Conservation (phyloP, 1,140 invertebrate species). For the Acromyrmex echinatior region DNA sequence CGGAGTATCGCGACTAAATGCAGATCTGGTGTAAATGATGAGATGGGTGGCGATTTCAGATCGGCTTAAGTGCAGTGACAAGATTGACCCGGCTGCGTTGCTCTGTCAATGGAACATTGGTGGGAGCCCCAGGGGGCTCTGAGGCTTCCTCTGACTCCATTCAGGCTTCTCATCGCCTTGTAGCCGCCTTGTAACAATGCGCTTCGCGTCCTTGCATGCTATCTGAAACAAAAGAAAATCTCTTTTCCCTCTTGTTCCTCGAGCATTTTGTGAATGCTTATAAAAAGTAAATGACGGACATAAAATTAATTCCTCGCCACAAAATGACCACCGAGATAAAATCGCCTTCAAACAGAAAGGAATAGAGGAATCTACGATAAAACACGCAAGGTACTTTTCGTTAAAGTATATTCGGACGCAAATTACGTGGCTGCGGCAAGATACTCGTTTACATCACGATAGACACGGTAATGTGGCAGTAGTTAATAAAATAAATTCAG, state of each 20-base stretch:
- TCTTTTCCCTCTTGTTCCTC: background rate
- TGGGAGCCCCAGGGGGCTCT: conserved; percentile 85
- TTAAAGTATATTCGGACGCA: background rate
- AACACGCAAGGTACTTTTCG: background rate
- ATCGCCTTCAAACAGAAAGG: background rate
- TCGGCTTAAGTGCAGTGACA: conserved; percentile 54
- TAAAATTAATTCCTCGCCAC: conserved; percentile 7
- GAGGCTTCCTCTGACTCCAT: conserved; percentile 85
- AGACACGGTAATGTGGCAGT: background rate
- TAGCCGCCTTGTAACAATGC: conserved; percentile 69
- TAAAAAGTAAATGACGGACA: background rate
- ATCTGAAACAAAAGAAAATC: conserved; percentile 73
- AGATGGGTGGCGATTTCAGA: conserved; percentile 36
- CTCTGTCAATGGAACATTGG: conserved; percentile 77
- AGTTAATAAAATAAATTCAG: conserved; percentile 2
- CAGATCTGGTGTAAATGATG: conserved; percentile 8
- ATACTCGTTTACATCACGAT: background rate
- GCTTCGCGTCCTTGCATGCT: conserved; percentile 78
- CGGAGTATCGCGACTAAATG: background rate
- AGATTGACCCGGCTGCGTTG: conserved; percentile 54
- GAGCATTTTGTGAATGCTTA: background rate
- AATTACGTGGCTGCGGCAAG: background rate
- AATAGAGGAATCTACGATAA: background rate
- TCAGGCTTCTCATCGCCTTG: conserved; percentile 84
- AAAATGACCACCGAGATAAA: background rate